A percentile compares a stretch with the other conserved stretches of the same genome.
phyloP scores from a whole-genome alignment of 2,113 vertebrate species.

The Tyrannus savana region DNA sequence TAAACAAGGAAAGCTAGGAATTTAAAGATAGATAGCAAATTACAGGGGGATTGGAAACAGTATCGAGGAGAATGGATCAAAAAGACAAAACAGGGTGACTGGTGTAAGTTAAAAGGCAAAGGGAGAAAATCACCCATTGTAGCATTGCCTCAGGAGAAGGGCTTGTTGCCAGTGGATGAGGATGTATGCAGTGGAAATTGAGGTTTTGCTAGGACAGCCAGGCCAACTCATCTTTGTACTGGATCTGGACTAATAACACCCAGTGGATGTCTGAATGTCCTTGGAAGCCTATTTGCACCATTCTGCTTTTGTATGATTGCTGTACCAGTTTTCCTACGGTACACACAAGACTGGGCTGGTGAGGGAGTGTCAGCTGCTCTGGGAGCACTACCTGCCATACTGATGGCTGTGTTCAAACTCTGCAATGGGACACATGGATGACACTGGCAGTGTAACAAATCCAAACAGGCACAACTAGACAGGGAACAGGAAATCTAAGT shows the following conservation, averaged over 20 bases:
- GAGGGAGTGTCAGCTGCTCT: background rate
- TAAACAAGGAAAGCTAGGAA: background rate
- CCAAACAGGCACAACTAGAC: background rate
- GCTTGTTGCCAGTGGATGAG: background rate
- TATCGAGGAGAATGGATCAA: background rate
- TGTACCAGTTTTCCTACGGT: background rate
- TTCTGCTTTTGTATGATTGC: background rate
- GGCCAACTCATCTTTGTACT: background rate
- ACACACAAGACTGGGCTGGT: background rate
- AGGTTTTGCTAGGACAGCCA: background rate
- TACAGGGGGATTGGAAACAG: background rate
- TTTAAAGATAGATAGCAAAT: background rate
- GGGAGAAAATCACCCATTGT: background rate
- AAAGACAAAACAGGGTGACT: background rate
- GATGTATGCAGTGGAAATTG: background rate
- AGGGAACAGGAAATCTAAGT: background rate
- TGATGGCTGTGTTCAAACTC: background rate
- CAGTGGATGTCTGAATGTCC: background rate
- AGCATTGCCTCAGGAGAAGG: background rate
- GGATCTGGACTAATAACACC: background rate
- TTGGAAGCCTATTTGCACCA: background rate
- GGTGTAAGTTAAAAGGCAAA: background rate
- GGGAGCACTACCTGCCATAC: accelerated
- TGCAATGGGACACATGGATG: background rate
- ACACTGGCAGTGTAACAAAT: background rate